Evolutionary conservation across 2,797 vertebrate species (phyloP), one percentile per base, ranked within the genome.

Genomic region (Propithecus deckenii): DNA sequence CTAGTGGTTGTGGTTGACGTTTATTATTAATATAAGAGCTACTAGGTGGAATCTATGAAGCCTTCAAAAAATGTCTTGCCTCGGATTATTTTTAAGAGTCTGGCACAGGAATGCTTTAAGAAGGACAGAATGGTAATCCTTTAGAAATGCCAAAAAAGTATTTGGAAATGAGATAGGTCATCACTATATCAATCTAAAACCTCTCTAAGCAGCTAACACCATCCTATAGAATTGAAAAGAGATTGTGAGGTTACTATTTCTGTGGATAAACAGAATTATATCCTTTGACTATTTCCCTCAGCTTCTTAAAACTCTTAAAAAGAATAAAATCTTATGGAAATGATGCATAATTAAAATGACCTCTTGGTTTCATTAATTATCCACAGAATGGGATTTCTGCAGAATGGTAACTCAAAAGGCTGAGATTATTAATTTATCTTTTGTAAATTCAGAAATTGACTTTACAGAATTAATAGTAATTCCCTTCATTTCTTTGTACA

Each of bases 331-430:
- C 89, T 67, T 79, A 59, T 30, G 46, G 72, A 97, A 97, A 91
- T 63, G 35, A 57, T 65, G 38, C 22, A 43, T 93, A 97, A 98
- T 95, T 97, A 96, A 98, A 96, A 89, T 87, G 41, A 97, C 32
- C n/a, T 94, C 95, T 95, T 75, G 35, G 69, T 96, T 97, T 96
- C 81, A 90, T 98, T 97, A 97, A 96, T 98, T 96, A 96, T 74
- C 55, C 59, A 92, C 71, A 87, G 83, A 85, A 71, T 84, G 86
- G 65, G 86, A 71, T 87, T 97, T 96, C 92, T 95, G 2, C 4
- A n/a, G 41, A 89, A 93, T 22, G 67, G 79, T 86, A 94, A 95
- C 91, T 90, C 22, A 74, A 83, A 94, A 81, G 80, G 55, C 35
- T 50, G 55, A 75, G 25, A 41, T 48, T 96, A 67, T 32, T 90